Evolutionary conservation across 2,888 invertebrate species (phyloP), one percentile per base, ranked within the genome.

Genomic region (Omphaloscelis lunosa): DNA sequence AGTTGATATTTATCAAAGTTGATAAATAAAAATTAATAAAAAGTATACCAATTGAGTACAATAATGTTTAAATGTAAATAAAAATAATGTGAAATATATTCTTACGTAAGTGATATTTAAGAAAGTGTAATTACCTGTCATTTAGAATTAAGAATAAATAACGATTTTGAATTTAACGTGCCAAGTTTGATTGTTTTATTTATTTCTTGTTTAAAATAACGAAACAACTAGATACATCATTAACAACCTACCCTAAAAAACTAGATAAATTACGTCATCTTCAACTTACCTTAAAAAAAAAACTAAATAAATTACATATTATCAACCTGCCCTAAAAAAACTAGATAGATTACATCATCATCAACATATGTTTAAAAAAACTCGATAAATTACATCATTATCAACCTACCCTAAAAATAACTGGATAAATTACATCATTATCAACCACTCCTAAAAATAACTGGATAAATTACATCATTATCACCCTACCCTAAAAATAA

Each of bases 121-220:
- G 89, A 86, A 88, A 90, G 89, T 94, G 92, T 95, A 95, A 95
- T 94, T 94, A 95, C 88, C 91, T 94, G 94, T 95, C 93, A 93
- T 93, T 94, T 92, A 88, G 88, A 90, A 89, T 91, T 93, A 94
- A 92, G 93, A 93, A 96, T 96, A 96, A 96, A 96, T 93, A 92
- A 94, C 91, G 90, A 94, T 95, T 96, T 96, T 95, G 94, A 96
- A 96, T 95, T 96, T 93, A 96, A 96, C 92, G 96, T 96, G 96
- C 96, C 96, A 96, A 96, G 92, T 90, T 86, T 77, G 73, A 89
- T 93, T 92, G 95, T 96, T 95, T 96, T 92, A 94, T 89, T 88
- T 83, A 63, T 62, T 20, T 58, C 20, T 34, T 58, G 1, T 34
- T 17, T 17, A 23, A 20, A 48, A 27, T 27, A 8, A 51, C 51